phyloP scores from a whole-genome alignment of 2,888 invertebrate genomes.

The Erannis defoliaria region DNA sequence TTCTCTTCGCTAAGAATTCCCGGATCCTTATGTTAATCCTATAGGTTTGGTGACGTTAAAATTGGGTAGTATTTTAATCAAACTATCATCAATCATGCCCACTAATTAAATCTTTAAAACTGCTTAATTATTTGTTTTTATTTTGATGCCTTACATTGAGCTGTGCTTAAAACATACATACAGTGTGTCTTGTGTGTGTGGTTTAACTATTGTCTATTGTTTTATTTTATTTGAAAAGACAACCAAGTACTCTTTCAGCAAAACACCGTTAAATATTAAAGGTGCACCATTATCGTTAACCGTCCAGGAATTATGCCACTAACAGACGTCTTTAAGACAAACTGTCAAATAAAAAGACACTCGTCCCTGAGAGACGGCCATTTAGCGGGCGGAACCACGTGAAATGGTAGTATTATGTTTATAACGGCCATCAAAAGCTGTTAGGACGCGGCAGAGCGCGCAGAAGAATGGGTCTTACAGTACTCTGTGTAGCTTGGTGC shows the following conservation, averaged over 20 bases:
- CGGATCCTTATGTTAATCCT: constrained; percentile 15
- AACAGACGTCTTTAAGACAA: constrained; percentile 62
- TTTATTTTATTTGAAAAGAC: not conserved
- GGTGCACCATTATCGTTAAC: constrained; percentile 55
- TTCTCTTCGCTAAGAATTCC: constrained; percentile 18
- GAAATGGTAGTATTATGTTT: constrained; percentile 69
- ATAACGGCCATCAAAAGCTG: constrained; percentile 65
- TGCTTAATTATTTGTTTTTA: no score
- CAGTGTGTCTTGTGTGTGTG: no score
- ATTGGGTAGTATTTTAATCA: not conserved
- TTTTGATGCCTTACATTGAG: no score
- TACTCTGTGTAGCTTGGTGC: not conserved
- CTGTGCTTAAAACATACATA: no score
- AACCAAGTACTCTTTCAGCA: constrained; percentile 3
- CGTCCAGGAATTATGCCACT: constrained; percentile 57
- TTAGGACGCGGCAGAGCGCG: constrained; percentile 16
- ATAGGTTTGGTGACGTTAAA: not conserved
- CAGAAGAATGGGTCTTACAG: constrained; percentile 10
- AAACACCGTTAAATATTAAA: constrained; percentile 47
- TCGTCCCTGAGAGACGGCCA: constrained; percentile 47
- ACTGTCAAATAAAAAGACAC: constrained; percentile 66
- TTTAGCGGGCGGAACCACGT: constrained; percentile 47
- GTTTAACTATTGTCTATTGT: no score
- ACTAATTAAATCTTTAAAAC: no score
- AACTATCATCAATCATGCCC: not conserved